Evolutionary conservation across 2,888 invertebrate species (phyloP), one percentile per base, ranked within the genome.

Genomic region (Troides helena): DNA sequence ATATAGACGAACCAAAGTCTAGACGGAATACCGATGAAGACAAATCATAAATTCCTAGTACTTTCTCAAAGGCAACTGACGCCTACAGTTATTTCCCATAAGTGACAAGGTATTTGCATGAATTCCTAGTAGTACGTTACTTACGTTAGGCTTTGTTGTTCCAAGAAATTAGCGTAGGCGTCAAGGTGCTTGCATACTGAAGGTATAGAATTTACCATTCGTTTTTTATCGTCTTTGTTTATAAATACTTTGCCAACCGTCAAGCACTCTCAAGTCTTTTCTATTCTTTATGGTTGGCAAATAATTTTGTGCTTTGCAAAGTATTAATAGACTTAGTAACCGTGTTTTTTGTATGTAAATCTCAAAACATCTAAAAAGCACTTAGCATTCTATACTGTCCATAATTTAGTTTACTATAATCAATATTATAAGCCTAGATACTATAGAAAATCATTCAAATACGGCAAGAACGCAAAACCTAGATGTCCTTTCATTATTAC

Each of bases 121-220:
- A 21, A 67, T 61, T 60, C 18, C 12, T 21, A 14, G 25, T 30
- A 12, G 12, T 10, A 36, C 12, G 59, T 62, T 14, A 67, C 53
- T 56, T 62, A 62, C 43, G 56, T 67, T 56, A 62, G 39, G 56
- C 6, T 62, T 62, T 17, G 17, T 62, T 46, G 4, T 39, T 62
- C 21, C 10, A 17, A 36, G 43, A 62, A 39, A 62, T 21, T 6
- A 18, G 39, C 10, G 43, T 30, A 60, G 17, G 36, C 60, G 14
- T n/a, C 6, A 18, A 53, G 14, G 53, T 18, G 18, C 12, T 14
- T 53, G n/a, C 2, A n/a, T 53, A 53, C 18, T 14, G 14, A 10
- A 1, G 53, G 10, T 14, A 1, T 39, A 53, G 53, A n/a, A 53
- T 53, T 17, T 53, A n/a, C 53, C 53, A n/a, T 53, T 18, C n/a